Base-by-base conservation (phyloP, 2,113 vertebrate species). In the Leptodactylus fuscus region DNA sequence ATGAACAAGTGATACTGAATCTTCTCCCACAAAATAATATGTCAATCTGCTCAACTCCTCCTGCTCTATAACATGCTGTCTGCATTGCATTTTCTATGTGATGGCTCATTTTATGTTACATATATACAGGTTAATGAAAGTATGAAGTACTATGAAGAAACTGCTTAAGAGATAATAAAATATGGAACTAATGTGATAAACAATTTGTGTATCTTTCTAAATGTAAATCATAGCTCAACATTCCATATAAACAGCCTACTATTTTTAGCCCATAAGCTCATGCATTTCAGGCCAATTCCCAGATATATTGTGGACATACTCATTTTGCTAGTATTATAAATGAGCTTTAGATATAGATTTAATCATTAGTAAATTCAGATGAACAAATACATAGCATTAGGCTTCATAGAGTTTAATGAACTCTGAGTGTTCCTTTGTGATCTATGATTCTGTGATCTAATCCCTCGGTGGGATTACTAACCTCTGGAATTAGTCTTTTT, bases 391-490 rank as follows among this genome's bases (percentile, higher is more conserved):
- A 13, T 78, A 32, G 51, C 22, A 9, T 79, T 79, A 41, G 41
- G 20, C 48, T 55, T 78, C 29, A 29, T 34, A 48, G 16, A 51
- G 48, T 53, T 27, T 77, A 74, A 74, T 46, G 70, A 74, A 74
- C 70, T 73, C 41, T 46, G 22, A 75, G 69, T 27, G 22, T 46
- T 74, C 22, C 18, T 74, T 74, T 74, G 46, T 46, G 71, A 75
- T 49, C n/a, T 75, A 24, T 18, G 24, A 75, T 44, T 48, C 44
- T 75, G 73, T 75, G 73, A 75, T 75, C 44, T 75, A 44, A 75
- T 48, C 27, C 73, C 27, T 24, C 73, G 51, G 16, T 75, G 73
- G 48, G 15, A 78, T 78, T 78, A 55, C 29, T 78, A 78, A 38
- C 48, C 46, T 78, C 49, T 78, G 49, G 75, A 36, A 55, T 78